Conservation (phyloP, 1,140 invertebrate species). For the Drosophila gunungcola region DNA sequence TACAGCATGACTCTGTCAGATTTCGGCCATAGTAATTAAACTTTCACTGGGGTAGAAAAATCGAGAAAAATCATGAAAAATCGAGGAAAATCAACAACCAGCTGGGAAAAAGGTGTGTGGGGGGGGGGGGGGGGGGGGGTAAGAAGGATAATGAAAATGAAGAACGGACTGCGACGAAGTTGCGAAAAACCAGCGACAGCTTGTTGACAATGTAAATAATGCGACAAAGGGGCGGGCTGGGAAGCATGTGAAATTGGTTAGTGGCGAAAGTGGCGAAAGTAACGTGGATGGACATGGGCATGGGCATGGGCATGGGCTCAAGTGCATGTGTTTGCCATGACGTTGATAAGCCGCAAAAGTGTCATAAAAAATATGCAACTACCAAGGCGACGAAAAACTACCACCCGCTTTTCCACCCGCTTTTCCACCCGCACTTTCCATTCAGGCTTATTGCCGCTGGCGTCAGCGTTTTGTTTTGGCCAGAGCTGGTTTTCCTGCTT, state of each 20-base stretch:
- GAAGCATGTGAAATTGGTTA: slow-evolving; percentile 29
- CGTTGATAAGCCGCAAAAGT: slow-evolving; percentile 82
- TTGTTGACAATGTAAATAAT: slow-evolving; percentile 82
- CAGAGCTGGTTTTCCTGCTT: slow-evolving; percentile 11
- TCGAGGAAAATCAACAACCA: slow-evolving; percentile 32
- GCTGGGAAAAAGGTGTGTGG: not conserved
- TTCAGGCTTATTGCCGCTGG: slow-evolving; percentile 24
- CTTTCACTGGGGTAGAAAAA: slow-evolving; percentile 31
- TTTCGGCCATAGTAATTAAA: slow-evolving; percentile 48
- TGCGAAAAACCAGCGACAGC: slow-evolving; percentile 70
- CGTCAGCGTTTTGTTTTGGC: slow-evolving; percentile 77
- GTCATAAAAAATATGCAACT: slow-evolving; percentile 81
- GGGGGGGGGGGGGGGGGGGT: not conserved
- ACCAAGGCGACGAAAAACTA: slow-evolving; percentile 53
- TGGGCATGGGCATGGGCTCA: slow-evolving; percentile 53
- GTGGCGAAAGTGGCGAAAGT: slow-evolving; percentile 28
- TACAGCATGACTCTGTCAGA: slow-evolving; percentile 27
- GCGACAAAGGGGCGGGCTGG: slow-evolving; percentile 17
- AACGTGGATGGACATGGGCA: slow-evolving; percentile 11
- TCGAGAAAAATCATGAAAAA: not conserved
- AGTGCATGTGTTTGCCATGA: slow-evolving; percentile 75
- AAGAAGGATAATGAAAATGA: slow-evolving; percentile 30
- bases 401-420: not conserved
- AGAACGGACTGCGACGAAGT: slow-evolving; percentile 42
- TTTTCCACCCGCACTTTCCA: not conserved